Conservation (phyloP, 1,140 invertebrate species). For the Agrypnia vestita region DNA sequence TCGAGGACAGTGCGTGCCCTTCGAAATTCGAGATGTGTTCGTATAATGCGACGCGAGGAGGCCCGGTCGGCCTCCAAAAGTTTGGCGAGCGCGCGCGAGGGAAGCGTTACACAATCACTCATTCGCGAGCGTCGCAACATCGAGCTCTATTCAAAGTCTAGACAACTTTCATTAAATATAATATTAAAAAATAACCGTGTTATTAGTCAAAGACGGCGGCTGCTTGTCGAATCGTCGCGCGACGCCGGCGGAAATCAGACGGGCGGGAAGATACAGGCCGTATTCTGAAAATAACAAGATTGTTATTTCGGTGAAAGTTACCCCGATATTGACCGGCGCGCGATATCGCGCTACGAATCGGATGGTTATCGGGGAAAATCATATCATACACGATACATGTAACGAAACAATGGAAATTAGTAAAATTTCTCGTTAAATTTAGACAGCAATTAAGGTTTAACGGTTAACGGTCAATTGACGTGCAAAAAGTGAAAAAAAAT, state of each 20-base stretch:
- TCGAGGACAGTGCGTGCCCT: no score
- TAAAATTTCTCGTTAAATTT: not conserved
- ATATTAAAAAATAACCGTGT: slow-evolving; percentile 46
- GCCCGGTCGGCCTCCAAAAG: slow-evolving; percentile 18
- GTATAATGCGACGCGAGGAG: not conserved
- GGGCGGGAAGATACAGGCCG: not conserved
- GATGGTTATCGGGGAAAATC: not conserved
- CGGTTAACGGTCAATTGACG: not conserved
- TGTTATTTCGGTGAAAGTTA: not conserved
- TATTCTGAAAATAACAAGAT: no score
- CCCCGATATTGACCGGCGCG: not conserved
- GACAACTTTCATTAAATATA: slow-evolving; percentile 49
- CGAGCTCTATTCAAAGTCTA: slow-evolving; percentile 54
- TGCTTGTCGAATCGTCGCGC: not conserved
- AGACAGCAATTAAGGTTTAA: slow-evolving; percentile 15
- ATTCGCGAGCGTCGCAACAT: slow-evolving; percentile 43
- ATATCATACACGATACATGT: not conserved
- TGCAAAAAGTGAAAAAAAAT: slow-evolving; percentile 19
- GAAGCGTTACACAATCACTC: slow-evolving; percentile 42
- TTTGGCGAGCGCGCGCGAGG: slow-evolving; percentile 8
- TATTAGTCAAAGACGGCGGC: slow-evolving; percentile 35
- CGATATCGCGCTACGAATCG: not conserved
- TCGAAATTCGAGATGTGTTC: no score
- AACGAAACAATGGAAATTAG: not conserved
- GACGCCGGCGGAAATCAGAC: slow-evolving; percentile 5